phyloP scores from a whole-genome alignment of 2,797 vertebrate genomes.

The Lacerta viridis region DNA sequence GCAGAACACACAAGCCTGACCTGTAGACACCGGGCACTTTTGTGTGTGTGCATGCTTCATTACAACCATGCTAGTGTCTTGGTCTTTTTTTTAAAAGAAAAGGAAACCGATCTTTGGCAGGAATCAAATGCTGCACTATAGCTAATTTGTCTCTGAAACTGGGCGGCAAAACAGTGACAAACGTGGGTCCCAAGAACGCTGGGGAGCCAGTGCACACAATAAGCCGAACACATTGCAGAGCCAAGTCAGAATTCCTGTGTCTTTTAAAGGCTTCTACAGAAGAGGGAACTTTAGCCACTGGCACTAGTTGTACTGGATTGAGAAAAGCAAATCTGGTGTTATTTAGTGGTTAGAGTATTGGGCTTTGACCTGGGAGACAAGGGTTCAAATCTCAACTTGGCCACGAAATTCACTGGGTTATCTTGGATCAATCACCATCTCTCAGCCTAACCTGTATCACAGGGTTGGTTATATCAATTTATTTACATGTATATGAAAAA shows the following conservation, averaged over 20 bases:
- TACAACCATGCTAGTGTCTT: background rate
- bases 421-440: too few species aligned
- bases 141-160: background rate
- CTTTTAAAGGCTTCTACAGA: background rate
- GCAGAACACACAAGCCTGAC: background rate
- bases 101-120: background rate
- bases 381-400: too few species aligned
- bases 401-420: too few species aligned
- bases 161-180: too few species aligned
- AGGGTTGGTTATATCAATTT: too few species aligned
- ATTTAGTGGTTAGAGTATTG: too few species aligned
- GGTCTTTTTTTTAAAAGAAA: too few species aligned
- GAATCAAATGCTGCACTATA: background rate
- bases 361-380: too few species aligned
- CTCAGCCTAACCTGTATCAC: too few species aligned
- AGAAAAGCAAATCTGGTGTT: background rate
- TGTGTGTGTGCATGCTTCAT: background rate
- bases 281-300: background rate
- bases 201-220: too few species aligned
- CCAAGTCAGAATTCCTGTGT: background rate
- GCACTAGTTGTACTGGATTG: background rate
- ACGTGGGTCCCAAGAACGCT: background rate
- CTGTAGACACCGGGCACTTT: background rate
- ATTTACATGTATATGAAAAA: too few species aligned
- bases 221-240: background rate